Conservation (phyloP, 2,797 vertebrate genomes). For the Staurois parvus region DNA sequence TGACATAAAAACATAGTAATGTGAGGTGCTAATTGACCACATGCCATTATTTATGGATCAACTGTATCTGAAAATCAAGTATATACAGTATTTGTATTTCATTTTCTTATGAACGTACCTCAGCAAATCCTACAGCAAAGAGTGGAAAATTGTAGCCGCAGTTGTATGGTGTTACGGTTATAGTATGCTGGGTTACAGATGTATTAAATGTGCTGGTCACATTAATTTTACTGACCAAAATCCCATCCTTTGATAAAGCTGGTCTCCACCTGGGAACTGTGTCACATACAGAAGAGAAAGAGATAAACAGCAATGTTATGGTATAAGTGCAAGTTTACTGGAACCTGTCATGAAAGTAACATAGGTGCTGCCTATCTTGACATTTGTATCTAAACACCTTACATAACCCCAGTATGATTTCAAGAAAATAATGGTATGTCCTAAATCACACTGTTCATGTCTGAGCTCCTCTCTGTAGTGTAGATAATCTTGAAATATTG, state of each 20-base stretch:
- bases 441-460: too few species aligned
- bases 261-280: constrained; percentile 72
- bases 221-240: constrained; percentile 70
- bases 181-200: constrained; percentile 69
- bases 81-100: too few species aligned
- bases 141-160: constrained; percentile 81
- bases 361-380: too few species aligned
- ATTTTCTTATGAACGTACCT: constrained; percentile 70
- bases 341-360: not conserved
- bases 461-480: too few species aligned
- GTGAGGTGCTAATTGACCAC: too few species aligned
- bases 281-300: not conserved
- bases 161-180: constrained; percentile 73
- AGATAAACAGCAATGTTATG: not conserved
- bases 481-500: too few species aligned
- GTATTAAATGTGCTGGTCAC: constrained; percentile 64
- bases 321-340: not conserved
- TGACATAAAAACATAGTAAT: too few species aligned
- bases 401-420: too few species aligned
- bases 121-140: constrained; percentile 76
- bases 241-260: constrained; percentile 73
- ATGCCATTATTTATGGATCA: too few species aligned
- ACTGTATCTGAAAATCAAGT: too few species aligned
- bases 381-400: too few species aligned
- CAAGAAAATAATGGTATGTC: too few species aligned